phyloP scores from a whole-genome alignment of 2,888 invertebrate species.

The Apodemia mormo region DNA sequence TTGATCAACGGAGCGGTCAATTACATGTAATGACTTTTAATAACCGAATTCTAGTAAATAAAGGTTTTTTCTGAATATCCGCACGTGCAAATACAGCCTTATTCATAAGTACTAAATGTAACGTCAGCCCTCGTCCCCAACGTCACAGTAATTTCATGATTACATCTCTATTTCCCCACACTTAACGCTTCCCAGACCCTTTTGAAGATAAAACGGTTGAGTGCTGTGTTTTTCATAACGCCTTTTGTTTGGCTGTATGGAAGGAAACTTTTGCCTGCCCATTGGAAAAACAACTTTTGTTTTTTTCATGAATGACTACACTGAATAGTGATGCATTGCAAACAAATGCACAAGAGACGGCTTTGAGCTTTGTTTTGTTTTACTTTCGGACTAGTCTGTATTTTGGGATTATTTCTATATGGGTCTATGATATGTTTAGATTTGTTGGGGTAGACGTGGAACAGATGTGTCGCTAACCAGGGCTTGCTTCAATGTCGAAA shows the following conservation, averaged over 20 bases:
- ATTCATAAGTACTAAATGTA: neutral
- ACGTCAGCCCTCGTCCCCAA: neutral
- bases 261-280: constrained; percentile 15
- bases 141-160: constrained; percentile 15
- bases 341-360: neutral
- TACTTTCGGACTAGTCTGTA: neutral
- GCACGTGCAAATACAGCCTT: neutral
- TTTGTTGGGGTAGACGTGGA: too few species aligned
- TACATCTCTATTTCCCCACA: constrained; percentile 16
- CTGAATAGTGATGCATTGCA: constrained; percentile 6
- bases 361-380: constrained; percentile 5
- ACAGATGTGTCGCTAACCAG: too few species aligned
- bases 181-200: constrained; percentile 17
- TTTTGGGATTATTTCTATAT: neutral
- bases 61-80: too few species aligned
- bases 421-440: too few species aligned
- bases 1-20: too few species aligned
- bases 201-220: constrained; percentile 14
- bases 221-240: constrained; percentile 13
- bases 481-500: too few species aligned
- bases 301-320: constrained; percentile 13
- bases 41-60: too few species aligned
- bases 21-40: too few species aligned
- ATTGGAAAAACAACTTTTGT: constrained; percentile 15
- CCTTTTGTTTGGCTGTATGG: constrained; percentile 14